Base-by-base conservation (phyloP, 30 jellyfish, hydroid and myxozoan species). In the Catostylus mosaicus region DNA sequence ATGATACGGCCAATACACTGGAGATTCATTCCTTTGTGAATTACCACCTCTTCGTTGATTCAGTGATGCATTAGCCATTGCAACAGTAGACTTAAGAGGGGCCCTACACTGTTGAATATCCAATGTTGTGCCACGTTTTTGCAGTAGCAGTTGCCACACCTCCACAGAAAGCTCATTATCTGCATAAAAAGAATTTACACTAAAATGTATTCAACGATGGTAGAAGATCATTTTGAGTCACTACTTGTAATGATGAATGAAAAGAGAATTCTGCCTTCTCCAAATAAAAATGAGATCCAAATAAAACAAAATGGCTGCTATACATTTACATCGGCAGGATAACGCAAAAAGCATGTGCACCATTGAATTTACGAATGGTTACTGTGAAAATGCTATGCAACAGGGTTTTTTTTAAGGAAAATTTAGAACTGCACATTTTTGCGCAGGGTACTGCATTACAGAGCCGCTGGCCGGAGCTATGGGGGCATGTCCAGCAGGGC, bases 181-280 rank as follows among this genome's bases (percentile, higher is more conserved):
- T 67, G 63, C 80, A 16, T 67, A 38, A 67, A 33, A 43, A 11
- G 38, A 23, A 40, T 67, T 67, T 26, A 67, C 5, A 67, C 80
- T 16, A 35, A 36, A 73, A 45, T 73, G 37, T 46, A 30, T 24
- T 73, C 85, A 73, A 40, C 85, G 50, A 50, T 73, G 85, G 72
- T 73, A 46, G 77, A 73, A 50, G 77, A 23, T 30, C 70, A 76
- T 45, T 76, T 73, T 40, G 85, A 73, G 63, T 34, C 80, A 67
- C 59, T 67, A 67, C 34, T 67, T 67, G 32, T 33, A 0, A 67
- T 33, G 80, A 26, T 43, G 60, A 32, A 12, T 67, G 79, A 3
- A 35, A 36, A 61, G 35, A 67, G 33, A 61, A 67, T 67, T 67
- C 35, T 67, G 61, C 63, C 4, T 24, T 67, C 80, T 1, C 36